Base-by-base conservation (phyloP, 1,140 invertebrate species). In the Hylaeus volcanicus region DNA sequence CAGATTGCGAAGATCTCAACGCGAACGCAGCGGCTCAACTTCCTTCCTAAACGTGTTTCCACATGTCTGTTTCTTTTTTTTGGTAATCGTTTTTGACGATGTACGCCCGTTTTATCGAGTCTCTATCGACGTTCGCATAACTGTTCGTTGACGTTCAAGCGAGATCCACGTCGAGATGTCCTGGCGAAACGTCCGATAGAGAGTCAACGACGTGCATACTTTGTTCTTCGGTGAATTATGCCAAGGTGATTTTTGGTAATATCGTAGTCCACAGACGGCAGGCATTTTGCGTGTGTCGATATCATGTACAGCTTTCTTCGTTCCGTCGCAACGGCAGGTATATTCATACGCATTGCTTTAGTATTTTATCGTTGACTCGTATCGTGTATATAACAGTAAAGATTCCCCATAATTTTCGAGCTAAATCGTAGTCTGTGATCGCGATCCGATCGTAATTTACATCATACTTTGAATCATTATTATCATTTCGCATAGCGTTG, bases 1-100 rank as follows among this genome's bases (percentile, higher is more conserved):
- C 75, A 77, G 64, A 88, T 64, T 87, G 82, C 43, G 88, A 89
- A 60, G 84, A 87, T 82, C 86, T 89, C 84, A 87, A 90, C 79
- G 84, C 86, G 70, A 90, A 88, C 61, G 84, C 79, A 56, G 73
- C 82, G 58, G 78, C 83, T 76, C 81, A 81, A 73, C 76, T 86
- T 70, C 85, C 86, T 75, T 86, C 87, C 71, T 85, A 83, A 71
- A 63, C 58, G 56, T 39, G 2, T 74, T 56, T 68, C 1, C 8
- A 48, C 51, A 39, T 58, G 51, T 12, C 8, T 77, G 41, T 48
- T 1, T 15, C 37, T 55, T n/a, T 48, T 15, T 2, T 15, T 37
- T 37, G 6, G 2, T 43, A 4, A 45, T 51, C 12, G 14, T 48
- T 68, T 64, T 45, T 5, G 41, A 51, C 55, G 37, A 14, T 70